These are phyloP conservation scores for Drosophila pruinosa DNA, from an alignment of 1,140 invertebrate genomes.

Conservation along the genomic window DNA sequence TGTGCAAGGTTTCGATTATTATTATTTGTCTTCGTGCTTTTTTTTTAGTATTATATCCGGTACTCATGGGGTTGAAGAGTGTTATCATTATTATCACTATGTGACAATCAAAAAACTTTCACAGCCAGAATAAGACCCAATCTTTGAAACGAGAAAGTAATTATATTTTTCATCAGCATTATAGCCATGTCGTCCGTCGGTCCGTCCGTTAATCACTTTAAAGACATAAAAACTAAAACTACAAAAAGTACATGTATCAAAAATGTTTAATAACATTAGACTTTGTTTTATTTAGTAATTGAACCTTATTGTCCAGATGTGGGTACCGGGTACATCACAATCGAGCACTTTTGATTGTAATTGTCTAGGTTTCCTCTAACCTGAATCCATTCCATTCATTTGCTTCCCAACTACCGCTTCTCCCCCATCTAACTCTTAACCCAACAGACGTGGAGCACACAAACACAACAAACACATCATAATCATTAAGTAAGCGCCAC, in stretches of 20 bases:
- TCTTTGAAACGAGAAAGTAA: too few species aligned
- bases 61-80: background rate
- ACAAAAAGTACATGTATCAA: too few species aligned
- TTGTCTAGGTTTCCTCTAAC: background rate
- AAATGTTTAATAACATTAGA: too few species aligned
- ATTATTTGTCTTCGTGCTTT: slow-evolving; percentile 7
- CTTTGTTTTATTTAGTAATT: too few species aligned
- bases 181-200: too few species aligned
- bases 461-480: slow-evolving; percentile 49
- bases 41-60: background rate
- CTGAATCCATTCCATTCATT: background rate
- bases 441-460: slow-evolving; percentile 7
- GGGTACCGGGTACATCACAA: background rate
- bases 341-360: background rate
- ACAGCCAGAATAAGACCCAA: too few species aligned
- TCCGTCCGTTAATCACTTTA: too few species aligned
- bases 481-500: slow-evolving; percentile 54
- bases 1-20: slow-evolving; percentile 17
- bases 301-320: too few species aligned
- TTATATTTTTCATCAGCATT: too few species aligned
- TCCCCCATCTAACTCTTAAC: background rate
- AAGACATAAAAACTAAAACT: too few species aligned
- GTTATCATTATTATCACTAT: background rate
- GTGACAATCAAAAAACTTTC: background rate
- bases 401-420: background rate